Evolutionary conservation across 2,113 vertebrate species (phyloP).

Genomic region (Tapirus terrestris): DNA sequence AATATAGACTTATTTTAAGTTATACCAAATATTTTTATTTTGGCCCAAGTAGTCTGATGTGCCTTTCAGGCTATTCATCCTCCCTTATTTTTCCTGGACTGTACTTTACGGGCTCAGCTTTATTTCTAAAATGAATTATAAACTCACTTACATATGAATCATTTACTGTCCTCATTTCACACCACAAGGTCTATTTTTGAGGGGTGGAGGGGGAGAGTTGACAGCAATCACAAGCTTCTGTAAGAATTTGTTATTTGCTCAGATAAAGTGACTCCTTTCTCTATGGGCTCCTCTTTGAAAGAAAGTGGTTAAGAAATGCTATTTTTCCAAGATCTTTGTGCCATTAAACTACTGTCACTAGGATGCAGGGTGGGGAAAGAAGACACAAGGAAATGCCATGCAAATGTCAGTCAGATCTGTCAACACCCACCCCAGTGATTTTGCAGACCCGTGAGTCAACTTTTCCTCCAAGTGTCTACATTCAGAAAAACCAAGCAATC

Average conservation of each 20-base stretch:
- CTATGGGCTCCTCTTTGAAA: slow-evolving; percentile 37
- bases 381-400: slow-evolving; percentile 77
- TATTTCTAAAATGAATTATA: slow-evolving; percentile 68
- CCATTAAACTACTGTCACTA: slow-evolving; percentile 69
- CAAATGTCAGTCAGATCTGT: slow-evolving; percentile 76
- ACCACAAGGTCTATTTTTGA: slow-evolving; percentile 53
- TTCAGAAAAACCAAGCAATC: slow-evolving; percentile 58
- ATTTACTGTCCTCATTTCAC: slow-evolving; percentile 70
- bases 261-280: slow-evolving; percentile 72
- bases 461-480: slow-evolving; percentile 70
- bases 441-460: slow-evolving; percentile 78
- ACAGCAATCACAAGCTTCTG: slow-evolving; percentile 42
- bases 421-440: slow-evolving; percentile 65
- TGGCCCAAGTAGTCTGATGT: slow-evolving; percentile 56
- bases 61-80: slow-evolving; percentile 46
- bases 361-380: background rate
- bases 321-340: slow-evolving; percentile 81
- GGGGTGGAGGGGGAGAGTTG: background rate
- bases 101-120: slow-evolving; percentile 46
- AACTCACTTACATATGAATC: slow-evolving; percentile 66
- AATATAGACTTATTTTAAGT: slow-evolving; percentile 70
- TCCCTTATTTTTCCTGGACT: slow-evolving; percentile 76
- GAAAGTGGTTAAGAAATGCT: slow-evolving; percentile 61
- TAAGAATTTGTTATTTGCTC: slow-evolving; percentile 69
- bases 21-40: slow-evolving; percentile 71